Conservation (phyloP, 2,113 vertebrate genomes). For the Ailurus styani region DNA sequence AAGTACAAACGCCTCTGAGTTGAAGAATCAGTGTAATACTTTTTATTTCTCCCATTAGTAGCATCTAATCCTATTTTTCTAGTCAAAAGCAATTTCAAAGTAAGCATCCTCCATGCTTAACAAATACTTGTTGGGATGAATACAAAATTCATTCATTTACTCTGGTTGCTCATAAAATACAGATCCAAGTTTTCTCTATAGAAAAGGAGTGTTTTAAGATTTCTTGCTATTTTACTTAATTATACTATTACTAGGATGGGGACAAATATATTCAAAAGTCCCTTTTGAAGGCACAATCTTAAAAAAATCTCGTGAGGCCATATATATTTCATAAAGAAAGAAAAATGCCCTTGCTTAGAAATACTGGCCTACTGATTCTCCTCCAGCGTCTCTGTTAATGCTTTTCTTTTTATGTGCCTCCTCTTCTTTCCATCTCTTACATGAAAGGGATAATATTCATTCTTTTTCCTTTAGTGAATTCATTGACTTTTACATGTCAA, state of each 20-base stretch:
- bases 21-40: not conserved
- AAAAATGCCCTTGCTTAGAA: not conserved
- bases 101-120: not conserved
- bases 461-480: not conserved
- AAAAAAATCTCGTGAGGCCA: not conserved
- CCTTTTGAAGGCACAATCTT: not conserved
- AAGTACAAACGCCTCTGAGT: not conserved
- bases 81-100: not conserved
- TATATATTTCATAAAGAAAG: not conserved
- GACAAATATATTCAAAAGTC: not conserved
- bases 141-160: not conserved
- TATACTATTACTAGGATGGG: not conserved
- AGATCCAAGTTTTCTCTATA: not conserved
- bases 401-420: not conserved
- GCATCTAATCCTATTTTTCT: not conserved
- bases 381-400: not conserved
- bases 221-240: not conserved
- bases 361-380: not conserved
- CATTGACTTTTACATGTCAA: not conserved
- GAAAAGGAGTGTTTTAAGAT: not conserved
- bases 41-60: not conserved
- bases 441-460: not conserved
- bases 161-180: not conserved
- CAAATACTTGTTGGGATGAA: not conserved
- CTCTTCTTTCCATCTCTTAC: not conserved